Evolutionary conservation across 2,888 invertebrate species (phyloP), one percentile per base, ranked within the genome.

Genomic region (Microctonus hyperodae): DNA sequence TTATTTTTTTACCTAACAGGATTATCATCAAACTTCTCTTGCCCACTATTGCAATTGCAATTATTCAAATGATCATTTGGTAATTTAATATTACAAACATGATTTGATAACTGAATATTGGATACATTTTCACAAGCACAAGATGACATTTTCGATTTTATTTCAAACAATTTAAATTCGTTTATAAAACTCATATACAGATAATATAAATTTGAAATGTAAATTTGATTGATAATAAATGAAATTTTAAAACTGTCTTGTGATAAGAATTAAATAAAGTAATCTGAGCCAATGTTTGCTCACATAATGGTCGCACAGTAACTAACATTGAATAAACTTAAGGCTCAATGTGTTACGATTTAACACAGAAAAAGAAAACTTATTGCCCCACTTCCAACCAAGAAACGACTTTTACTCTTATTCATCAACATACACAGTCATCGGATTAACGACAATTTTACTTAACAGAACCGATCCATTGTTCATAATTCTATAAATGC

Each of bases 101-200:
- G 79, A 60, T 70, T 69, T 66, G 72, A 69, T 51, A 72, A 67
- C 25, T 73, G 68, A 51, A 60, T 64, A 37, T 69, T 56, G 3
- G 68, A 64, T 23, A 58, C 40, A 56, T 64, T 69, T n/a, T 75
- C 69, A 61, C 82, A 83, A 20, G 73, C 70, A 58, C 83, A 83
- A 25, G 73, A 76, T 13, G 81, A 78, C 83, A 83, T 82, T 56
- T 69, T 68, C 55, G 44, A 16, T 1, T 4, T 4, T 7, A n/a
- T 20, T 16, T 7, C 7, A 16, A 44, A 7, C 6, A 44, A 16
- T 16, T n/a, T 44, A 4, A 16, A 44, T 16, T 7, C 6, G 16
- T n/a, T 7, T 16, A n/a, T 20, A 16, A 7, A n/a, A n/a, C n/a
- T n/a, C 6, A 20, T 44, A 44, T 44, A 44, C 44, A 2, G 44